Evolutionary conservation across 2,888 invertebrate genomes (phyloP).

Genomic region (Lutraria lutraria): DNA sequence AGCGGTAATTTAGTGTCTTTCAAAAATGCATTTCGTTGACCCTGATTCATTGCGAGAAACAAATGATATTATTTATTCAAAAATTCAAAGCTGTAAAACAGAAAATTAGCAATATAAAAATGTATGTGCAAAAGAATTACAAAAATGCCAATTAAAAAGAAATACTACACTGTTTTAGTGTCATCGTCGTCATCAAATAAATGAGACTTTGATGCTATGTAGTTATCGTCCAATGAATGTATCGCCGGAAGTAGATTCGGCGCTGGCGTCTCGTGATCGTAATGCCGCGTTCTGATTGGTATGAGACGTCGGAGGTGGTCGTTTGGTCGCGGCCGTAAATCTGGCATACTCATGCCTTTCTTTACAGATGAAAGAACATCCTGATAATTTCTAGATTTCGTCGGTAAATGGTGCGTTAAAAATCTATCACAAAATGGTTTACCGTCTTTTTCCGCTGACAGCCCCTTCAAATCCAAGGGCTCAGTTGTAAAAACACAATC

Average conservation of each 20-base stretch:
- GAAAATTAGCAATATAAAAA: too few relatives aligned
- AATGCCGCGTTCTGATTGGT: constrained; percentile 14
- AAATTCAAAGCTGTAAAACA: too few relatives aligned
- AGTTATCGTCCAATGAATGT: constrained; percentile 63
- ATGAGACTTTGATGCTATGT: constrained; percentile 50
- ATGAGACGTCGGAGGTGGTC: constrained; percentile 24
- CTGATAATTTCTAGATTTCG: constrained; percentile 74
- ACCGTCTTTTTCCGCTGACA: constrained; percentile 73
- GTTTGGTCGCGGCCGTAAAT: constrained; percentile 49
- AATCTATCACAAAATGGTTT: constrained; percentile 79
- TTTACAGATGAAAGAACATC: constrained; percentile 57
- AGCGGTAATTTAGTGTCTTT: too few relatives aligned
- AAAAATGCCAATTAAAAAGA: too few relatives aligned
- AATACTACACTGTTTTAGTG: constrained; percentile 61
- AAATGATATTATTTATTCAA: too few relatives aligned
- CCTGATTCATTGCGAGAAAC: too few relatives aligned
- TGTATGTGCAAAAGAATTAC: too few relatives aligned
- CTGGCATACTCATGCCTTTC: constrained; percentile 67
- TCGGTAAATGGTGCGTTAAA: constrained; percentile 79
- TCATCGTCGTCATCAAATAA: constrained; percentile 57
- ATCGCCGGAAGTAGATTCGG: constrained; percentile 48
- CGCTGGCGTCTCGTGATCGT: background rate
- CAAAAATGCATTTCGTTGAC: too few relatives aligned
- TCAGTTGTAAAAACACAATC: constrained; percentile 71
- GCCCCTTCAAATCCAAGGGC: constrained; percentile 68